Evolutionary conservation across 2,888 invertebrate species (phyloP).

Genomic region (Girardia tigrina): DNA sequence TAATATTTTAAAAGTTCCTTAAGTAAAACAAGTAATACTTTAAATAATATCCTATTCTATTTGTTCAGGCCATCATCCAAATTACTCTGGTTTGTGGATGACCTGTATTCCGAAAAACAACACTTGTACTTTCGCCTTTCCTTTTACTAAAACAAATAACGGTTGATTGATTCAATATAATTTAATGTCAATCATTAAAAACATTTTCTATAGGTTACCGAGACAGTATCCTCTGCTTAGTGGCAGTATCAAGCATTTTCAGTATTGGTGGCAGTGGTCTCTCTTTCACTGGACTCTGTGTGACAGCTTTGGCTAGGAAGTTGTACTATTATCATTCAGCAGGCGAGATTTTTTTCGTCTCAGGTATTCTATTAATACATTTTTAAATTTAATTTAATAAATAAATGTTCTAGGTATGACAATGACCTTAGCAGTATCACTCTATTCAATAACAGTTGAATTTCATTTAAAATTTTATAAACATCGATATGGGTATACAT

Average conservation of each 20-base stretch:
- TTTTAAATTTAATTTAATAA: neutral
- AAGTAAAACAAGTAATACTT: too few species aligned
- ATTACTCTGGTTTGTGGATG: constrained; percentile 9
- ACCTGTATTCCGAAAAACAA: neutral
- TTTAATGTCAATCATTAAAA: too few species aligned
- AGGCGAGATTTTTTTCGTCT: constrained; percentile 49
- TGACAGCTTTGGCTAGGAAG: constrained; percentile 45
- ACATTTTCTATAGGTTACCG: neutral
- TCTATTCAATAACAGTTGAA: neutral
- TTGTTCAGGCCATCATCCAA: neutral
- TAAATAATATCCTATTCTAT: too few species aligned
- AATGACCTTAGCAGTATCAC: constrained; percentile 14
- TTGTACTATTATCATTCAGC: constrained; percentile 51
- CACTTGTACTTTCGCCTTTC: constrained; percentile 23
- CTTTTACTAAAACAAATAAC: constrained; percentile 16
- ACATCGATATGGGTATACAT: neutral
- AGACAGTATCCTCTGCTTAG: constrained; percentile 13
- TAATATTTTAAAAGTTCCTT: too few species aligned
- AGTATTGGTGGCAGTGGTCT: constrained; percentile 47
- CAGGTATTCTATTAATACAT: constrained; percentile 40
- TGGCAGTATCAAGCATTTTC: constrained; percentile 38
- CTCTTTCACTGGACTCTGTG: constrained; percentile 46
- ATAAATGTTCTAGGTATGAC: constrained; percentile 5
- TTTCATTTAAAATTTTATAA: constrained; percentile 6
- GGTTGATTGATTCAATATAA: neutral